Evolutionary conservation across 1,140 invertebrate genomes (phyloP), one percentile per base, ranked within the genome.

Genomic region (Spodoptera frugiperda): DNA sequence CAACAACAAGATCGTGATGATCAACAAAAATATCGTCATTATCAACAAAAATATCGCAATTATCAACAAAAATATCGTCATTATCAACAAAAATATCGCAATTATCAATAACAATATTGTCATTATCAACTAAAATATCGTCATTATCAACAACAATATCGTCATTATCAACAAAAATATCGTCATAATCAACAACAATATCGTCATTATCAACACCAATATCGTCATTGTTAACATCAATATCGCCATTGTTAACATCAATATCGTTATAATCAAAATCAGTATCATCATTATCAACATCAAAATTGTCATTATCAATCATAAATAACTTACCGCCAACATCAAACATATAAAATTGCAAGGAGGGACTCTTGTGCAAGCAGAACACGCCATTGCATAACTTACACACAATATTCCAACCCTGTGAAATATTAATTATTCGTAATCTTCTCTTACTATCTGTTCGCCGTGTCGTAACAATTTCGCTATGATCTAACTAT

Each of bases 281-380:
- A 51, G 14, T n/a, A 15, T 33, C 6, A 59, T 19, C 30, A 8
- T 59, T 44, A 71, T 65, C 21, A 76, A 25, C 2, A 25, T 1
- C 25, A n/a, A n/a, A n/a, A n/a, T n/a, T n/a, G n/a, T n/a, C n/a
- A n/a, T 25, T 25, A 25, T 25, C 1, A 0, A 25, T 25, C n/a
- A 25, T 4, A 25, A 14, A 17, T 72, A 72, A 78, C 78, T 85
- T 73, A 86, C 85, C 71, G 78, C 78, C n/a, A 84, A 17, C 11
- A 83, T 10, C 25, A 87, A 71, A 44, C 61, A 82, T 17, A 87
- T 44, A 51, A 81, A 82, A 63, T 80, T 84, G 21, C 78, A 82
- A 10, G 83, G 83, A 0, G 79, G 73, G 0, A 76, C 25, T 48
- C 82, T 75, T 11, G 79, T 19, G 9, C 59, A 77, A 4, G 54